Evolutionary conservation across 2,113 vertebrate genomes (phyloP).

Genomic region (Raja brachyura): DNA sequence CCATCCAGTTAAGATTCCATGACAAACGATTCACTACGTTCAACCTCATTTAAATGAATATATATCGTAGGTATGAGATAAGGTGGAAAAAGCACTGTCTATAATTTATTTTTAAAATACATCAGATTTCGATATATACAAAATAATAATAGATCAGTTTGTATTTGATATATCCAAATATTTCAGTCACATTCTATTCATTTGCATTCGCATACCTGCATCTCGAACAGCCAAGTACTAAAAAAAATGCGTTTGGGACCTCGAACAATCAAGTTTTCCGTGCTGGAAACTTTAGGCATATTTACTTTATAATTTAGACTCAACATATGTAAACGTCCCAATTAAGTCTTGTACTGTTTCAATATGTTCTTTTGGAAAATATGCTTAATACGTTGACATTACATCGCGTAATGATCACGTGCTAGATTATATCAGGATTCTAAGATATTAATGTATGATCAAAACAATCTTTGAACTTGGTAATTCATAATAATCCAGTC

Average conservation of each 20-base stretch:
- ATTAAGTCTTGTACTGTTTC: not conserved
- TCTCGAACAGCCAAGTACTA: not conserved
- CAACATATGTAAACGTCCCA: not conserved
- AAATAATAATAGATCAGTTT: not conserved
- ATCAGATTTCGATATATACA: not conserved
- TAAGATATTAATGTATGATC: conserved; percentile 43
- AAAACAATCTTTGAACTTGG: conserved; percentile 55
- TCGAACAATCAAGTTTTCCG: not conserved
- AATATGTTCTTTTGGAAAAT: not conserved
- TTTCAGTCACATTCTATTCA: not conserved
- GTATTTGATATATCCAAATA: not conserved
- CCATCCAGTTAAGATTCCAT: not conserved
- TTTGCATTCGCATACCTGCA: not conserved
- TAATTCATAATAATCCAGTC: conserved; percentile 55
- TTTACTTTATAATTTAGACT: not conserved
- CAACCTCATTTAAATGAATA: not conserved
- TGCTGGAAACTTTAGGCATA: not conserved
- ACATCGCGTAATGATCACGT: conserved; percentile 29
- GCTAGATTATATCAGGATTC: conserved; percentile 6
- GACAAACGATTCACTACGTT: not conserved
- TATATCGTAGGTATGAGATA: too few species aligned
- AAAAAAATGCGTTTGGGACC: not conserved
- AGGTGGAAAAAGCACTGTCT: too few species aligned
- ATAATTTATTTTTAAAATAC: not conserved
- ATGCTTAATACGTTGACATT: not conserved